Conservation (phyloP, 2,113 vertebrate species). For the Boleophthalmus pectinirostris region DNA sequence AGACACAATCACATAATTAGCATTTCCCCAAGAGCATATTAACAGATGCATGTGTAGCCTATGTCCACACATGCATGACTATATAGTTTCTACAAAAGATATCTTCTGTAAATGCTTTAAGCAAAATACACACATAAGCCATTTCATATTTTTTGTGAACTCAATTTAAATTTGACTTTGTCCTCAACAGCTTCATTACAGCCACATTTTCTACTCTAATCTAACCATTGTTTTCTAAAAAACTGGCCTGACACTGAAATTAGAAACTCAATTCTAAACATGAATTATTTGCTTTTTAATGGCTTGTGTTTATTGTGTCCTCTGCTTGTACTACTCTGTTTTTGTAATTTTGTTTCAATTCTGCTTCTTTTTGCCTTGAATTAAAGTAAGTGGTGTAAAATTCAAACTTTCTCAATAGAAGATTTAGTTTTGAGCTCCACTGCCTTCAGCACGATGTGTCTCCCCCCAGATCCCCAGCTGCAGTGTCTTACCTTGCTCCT, state of each 20-base stretch:
- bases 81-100: too few relatives aligned
- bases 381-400: not conserved
- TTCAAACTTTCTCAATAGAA: not conserved
- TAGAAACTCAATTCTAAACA: not conserved
- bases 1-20: too few relatives aligned
- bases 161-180: not conserved
- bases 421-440: not conserved
- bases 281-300: not conserved
- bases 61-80: too few relatives aligned
- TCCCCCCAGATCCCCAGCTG: not conserved
- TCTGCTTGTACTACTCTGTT: slow-evolving; percentile 15
- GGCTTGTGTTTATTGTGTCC: not conserved
- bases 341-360: slow-evolving; percentile 4
- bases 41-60: too few relatives aligned
- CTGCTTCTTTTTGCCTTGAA: not conserved
- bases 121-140: too few relatives aligned
- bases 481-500: slow-evolving; percentile 10
- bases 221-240: not conserved
- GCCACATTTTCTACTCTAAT: not conserved
- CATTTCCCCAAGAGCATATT: too few relatives aligned
- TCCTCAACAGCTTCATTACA: slow-evolving; percentile 24
- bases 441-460: not conserved
- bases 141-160: too few relatives aligned
- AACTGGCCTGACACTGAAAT: not conserved
- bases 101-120: too few relatives aligned